These are phyloP conservation scores for Conomelus anceps DNA, from an alignment of 2,888 invertebrate genomes.

Conservation along the genomic window DNA sequence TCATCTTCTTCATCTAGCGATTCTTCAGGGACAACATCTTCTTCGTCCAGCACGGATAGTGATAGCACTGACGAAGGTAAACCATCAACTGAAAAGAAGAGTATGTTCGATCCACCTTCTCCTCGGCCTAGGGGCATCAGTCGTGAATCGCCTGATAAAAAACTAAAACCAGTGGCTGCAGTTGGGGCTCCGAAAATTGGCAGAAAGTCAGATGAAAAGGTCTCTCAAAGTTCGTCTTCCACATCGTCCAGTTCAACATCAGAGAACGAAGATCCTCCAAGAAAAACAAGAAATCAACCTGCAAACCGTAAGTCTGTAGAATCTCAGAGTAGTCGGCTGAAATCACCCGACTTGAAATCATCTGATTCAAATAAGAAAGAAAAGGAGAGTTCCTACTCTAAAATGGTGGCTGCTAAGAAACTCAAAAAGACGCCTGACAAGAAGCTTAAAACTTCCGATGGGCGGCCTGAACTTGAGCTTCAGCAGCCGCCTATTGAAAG, in stretches of 20 bases:
- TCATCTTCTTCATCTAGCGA: constrained; percentile 46
- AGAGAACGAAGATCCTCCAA: constrained; percentile 31
- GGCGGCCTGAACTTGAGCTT: constrained; percentile 64
- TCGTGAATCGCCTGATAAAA: constrained; percentile 43
- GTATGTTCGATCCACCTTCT: constrained; percentile 29
- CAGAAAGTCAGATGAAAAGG: constrained; percentile 55
- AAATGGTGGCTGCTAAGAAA: constrained; percentile 43
- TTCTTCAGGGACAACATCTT: constrained; percentile 49
- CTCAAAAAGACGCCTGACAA: constrained; percentile 64
- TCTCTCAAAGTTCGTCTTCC: constrained; percentile 51
- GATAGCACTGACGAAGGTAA: constrained; percentile 31
- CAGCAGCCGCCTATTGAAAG: constrained; percentile 66
- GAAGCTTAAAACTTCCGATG: constrained; percentile 80
- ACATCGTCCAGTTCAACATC: constrained; percentile 56
- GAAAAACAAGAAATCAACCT: constrained; percentile 19
- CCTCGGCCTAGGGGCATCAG: constrained; percentile 17
- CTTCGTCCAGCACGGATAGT: constrained; percentile 43
- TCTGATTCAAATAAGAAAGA: constrained; percentile 12
- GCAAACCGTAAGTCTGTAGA: constrained; percentile 28
- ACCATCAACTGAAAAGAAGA: constrained; percentile 31
- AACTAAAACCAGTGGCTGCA: constrained; percentile 48
- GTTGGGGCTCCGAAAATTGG: constrained; percentile 23
- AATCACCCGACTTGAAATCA: constrained; percentile 25
- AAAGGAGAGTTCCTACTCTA: constrained; percentile 31
- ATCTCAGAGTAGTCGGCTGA: background rate